Percentiles rank a stretch among this genome's conserved stretches.
These are phyloP conservation scores for Parnassius smintheus DNA, from an alignment of 2,888 invertebrate species.

Conservation along the genomic window DNA sequence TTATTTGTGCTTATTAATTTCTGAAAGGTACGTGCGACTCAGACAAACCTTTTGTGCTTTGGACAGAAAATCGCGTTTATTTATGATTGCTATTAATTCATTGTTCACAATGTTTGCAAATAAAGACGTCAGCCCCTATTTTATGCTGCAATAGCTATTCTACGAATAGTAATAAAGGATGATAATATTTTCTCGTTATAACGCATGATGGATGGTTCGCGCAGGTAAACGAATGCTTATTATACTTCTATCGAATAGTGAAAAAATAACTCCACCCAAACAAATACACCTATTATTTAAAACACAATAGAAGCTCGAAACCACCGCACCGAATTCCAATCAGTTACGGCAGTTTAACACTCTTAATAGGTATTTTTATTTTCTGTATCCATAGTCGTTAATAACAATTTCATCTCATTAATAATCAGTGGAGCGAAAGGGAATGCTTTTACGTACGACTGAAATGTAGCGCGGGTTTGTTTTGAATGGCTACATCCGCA, in stretches of 20 bases:
- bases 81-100: slow-evolving; percentile 36
- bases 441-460: slow-evolving; percentile 57
- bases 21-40: slow-evolving; percentile 17
- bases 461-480: slow-evolving; percentile 46
- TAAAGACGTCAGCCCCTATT: slow-evolving; percentile 63
- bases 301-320: slow-evolving; percentile 64
- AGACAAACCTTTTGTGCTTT: slow-evolving; percentile 44
- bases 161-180: slow-evolving; percentile 58
- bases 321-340: slow-evolving; percentile 71
- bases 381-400: slow-evolving; percentile 58
- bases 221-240: slow-evolving; percentile 67
- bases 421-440: slow-evolving; percentile 68
- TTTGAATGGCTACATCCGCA: slow-evolving; percentile 50
- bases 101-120: slow-evolving; percentile 67
- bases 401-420: slow-evolving; percentile 75
- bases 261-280: slow-evolving; percentile 71
- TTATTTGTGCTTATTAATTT: slow-evolving; percentile 13
- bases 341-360: slow-evolving; percentile 77
- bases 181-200: slow-evolving; percentile 70
- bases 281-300: slow-evolving; percentile 71
- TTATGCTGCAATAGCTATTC: slow-evolving; percentile 47
- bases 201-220: slow-evolving; percentile 67
- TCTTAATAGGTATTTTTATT: slow-evolving; percentile 74
- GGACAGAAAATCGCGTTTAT: slow-evolving; percentile 38
- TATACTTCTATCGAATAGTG: slow-evolving; percentile 49